Percentiles rank a stretch among this genome's conserved stretches.
These are phyloP conservation scores for Netelia melanura DNA, from an alignment of 2,888 invertebrate genomes.

Conservation along the genomic window DNA sequence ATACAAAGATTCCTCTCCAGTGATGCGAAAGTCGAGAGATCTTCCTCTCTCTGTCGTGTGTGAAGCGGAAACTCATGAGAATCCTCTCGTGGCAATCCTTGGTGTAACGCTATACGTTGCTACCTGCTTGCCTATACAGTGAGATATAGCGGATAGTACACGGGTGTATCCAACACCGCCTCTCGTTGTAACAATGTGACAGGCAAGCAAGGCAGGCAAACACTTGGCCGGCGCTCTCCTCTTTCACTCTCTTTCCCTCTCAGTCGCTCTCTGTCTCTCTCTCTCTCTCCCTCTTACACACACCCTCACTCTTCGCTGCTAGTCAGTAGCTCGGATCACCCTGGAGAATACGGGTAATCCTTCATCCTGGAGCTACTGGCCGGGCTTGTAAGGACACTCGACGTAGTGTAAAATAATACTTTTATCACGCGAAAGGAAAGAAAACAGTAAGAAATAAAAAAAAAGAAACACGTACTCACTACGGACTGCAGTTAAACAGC, in stretches of 20 bases:
- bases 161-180: conserved; percentile 38
- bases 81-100: conserved; percentile 27
- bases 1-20: background rate
- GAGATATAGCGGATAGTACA: conserved; percentile 35
- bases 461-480: too few relatives aligned
- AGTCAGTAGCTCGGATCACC: conserved; percentile 72
- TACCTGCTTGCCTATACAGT: conserved; percentile 37
- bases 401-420: conserved; percentile 30
- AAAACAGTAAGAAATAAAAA: too few relatives aligned
- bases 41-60: conserved; percentile 31
- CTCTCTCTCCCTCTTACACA: conserved; percentile 5
- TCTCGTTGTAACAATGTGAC: conserved; percentile 64
- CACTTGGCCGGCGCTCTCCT: conserved; percentile 47
- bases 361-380: conserved; percentile 39
- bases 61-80: conserved; percentile 37
- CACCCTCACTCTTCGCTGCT: conserved; percentile 35
- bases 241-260: conserved; percentile 16
- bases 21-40: conserved; percentile 30
- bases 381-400: conserved; percentile 3
- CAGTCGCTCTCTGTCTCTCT: background rate
- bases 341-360: conserved; percentile 68
- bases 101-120: conserved; percentile 39
- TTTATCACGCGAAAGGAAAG: conserved; percentile 2
- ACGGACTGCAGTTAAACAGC: background rate
- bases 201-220: conserved; percentile 52